Evolutionary conservation across 1,140 invertebrate species (phyloP).

Genomic region (Aphis craccivora): DNA sequence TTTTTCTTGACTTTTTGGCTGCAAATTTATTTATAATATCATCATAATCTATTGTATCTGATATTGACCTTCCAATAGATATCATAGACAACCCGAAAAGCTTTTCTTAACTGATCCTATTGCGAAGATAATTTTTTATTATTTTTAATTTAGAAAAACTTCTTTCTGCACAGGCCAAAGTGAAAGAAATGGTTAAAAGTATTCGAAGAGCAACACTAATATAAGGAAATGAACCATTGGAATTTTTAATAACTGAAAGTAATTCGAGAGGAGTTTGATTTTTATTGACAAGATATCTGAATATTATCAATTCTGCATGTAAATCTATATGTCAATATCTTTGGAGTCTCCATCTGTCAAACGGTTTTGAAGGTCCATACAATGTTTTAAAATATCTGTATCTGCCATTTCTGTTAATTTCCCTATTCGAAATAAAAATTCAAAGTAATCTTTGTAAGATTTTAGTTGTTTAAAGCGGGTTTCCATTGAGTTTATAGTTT

Average conservation of each 20-base stretch:
- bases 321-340: slow-evolving; percentile 16
- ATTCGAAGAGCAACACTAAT: background rate
- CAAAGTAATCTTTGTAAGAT: background rate
- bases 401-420: background rate
- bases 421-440: background rate
- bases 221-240: slow-evolving; percentile 12
- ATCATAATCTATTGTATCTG: background rate
- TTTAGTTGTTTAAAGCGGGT: background rate
- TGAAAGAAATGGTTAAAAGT: background rate
- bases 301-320: slow-evolving; percentile 2
- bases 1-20: background rate
- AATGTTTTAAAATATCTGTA: background rate
- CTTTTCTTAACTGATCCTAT: background rate
- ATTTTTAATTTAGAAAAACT: background rate
- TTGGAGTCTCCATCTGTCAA: background rate
- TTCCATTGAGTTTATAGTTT: background rate
- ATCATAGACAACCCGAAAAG: background rate
- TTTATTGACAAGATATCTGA: background rate
- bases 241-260: background rate
- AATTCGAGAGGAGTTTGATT: background rate
- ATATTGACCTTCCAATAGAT: background rate
- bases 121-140: background rate
- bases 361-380: background rate
- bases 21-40: background rate
- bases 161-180: background rate